phyloP scores from a whole-genome alignment of 2,113 vertebrate species.

The Sclerurus mexicanus region DNA sequence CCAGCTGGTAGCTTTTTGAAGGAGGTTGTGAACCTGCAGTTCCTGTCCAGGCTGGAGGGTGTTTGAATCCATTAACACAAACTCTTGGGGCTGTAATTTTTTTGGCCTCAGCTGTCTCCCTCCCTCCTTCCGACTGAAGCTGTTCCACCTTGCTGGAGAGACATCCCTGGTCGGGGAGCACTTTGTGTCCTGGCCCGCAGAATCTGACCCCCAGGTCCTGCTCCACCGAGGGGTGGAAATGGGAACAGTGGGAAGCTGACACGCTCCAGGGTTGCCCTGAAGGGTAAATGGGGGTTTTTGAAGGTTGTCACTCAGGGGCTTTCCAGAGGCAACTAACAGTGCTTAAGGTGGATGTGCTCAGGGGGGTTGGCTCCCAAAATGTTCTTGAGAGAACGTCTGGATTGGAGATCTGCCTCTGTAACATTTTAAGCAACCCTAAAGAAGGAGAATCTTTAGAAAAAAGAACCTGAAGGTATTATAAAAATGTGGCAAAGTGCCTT shows the following conservation, averaged over 20 bases:
- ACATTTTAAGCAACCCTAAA: not conserved
- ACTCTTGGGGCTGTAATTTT: not conserved
- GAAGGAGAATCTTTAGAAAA: slow-evolving; percentile 21
- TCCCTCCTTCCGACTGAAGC: accelerated
- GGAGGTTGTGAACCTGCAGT: not conserved
- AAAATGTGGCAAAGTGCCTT: not conserved
- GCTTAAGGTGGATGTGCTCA: not conserved
- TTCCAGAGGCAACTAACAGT: not conserved
- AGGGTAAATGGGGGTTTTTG: not conserved
- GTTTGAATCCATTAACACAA: not conserved
- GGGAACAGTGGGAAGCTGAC: not conserved
- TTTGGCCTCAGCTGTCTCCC: accelerated
- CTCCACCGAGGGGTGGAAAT: not conserved
- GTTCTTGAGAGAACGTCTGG: not conserved
- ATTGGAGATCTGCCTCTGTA: not conserved
- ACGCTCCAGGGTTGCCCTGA: not conserved
- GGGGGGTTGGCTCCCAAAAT: not conserved
- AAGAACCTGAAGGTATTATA: not conserved
- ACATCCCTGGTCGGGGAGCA: accelerated
- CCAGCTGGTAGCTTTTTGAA: not conserved
- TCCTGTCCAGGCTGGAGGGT: not conserved
- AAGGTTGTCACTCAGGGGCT: accelerated
- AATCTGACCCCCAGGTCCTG: not conserved
- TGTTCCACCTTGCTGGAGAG: not conserved
- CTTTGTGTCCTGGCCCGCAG: accelerated